Conservation (phyloP, 2,888 invertebrate genomes). For the Taphrorychus bicolor region DNA sequence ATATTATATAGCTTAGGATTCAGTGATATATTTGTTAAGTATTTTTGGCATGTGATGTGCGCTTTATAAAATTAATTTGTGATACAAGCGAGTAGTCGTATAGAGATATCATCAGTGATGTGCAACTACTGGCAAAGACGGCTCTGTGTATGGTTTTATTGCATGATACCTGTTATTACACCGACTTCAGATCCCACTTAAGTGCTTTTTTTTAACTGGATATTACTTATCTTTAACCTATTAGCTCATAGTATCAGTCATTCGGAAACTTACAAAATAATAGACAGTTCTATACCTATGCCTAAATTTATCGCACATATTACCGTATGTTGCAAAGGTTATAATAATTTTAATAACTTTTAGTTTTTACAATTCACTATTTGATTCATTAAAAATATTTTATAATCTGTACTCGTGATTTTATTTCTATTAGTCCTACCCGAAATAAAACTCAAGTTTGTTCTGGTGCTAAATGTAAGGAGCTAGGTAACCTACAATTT, state of each 20-base stretch:
- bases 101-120: constrained; percentile 49
- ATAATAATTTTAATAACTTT: constrained; percentile 38
- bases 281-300: constrained; percentile 55
- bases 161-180: neutral
- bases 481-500: too few species aligned
- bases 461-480: too few species aligned
- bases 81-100: constrained; percentile 56
- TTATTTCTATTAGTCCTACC: neutral
- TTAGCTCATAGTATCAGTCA: neutral
- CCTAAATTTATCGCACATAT: constrained; percentile 56
- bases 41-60: constrained; percentile 54
- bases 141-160: neutral
- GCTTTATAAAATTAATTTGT: constrained; percentile 56
- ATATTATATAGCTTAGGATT: constrained; percentile 44
- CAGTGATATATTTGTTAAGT: constrained; percentile 59
- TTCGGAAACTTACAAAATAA: neutral
- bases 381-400: constrained; percentile 60
- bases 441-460: too few species aligned
- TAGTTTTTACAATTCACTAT: constrained; percentile 51
- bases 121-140: neutral
- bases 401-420: constrained; percentile 47
- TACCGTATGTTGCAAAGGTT: constrained; percentile 37
- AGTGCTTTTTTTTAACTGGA: neutral
- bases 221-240: neutral
- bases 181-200: neutral